Percentiles rank a stretch among this genome's conserved stretches.
phyloP scores from a whole-genome alignment of 2,113 vertebrate species.

The Panthera leo region DNA sequence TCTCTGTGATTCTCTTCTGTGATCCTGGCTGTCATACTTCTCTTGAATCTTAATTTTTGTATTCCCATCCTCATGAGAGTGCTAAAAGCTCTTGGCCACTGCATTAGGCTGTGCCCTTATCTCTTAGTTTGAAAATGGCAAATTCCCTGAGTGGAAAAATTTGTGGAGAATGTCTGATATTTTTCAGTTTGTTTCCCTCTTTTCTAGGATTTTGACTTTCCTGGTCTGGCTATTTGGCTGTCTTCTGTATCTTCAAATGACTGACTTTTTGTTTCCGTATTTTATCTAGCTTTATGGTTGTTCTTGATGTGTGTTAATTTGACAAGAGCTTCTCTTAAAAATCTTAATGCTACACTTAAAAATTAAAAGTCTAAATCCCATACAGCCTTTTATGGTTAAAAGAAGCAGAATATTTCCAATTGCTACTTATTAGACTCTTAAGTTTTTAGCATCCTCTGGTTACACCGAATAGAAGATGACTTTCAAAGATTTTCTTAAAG shows the following conservation, averaged over 20 bases:
- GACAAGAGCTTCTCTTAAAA: not conserved
- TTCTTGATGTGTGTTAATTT: not conserved
- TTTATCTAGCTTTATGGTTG: not conserved
- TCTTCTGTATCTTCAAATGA: conserved; percentile 12
- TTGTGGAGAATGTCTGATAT: not conserved
- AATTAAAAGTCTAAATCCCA: not conserved
- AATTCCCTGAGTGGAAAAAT: not conserved
- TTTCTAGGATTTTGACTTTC: not conserved
- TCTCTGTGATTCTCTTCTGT: not conserved
- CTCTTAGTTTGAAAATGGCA: not conserved
- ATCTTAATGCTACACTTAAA: not conserved
- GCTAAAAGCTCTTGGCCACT: not conserved
- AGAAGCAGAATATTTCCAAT: not conserved
- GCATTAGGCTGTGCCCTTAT: not conserved
- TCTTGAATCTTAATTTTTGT: not conserved
- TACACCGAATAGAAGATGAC: not conserved
- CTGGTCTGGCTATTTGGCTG: not conserved
- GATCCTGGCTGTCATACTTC: not conserved
- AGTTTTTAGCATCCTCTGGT: not conserved
- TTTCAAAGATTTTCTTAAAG: not conserved
- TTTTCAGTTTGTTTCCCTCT: not conserved
- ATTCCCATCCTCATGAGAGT: not conserved
- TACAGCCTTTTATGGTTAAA: not conserved
- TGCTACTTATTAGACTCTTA: not conserved
- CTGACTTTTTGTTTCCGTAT: not conserved